Percentiles rank a stretch among this genome's conserved stretches.
Evolutionary conservation across 2,797 vertebrate genomes (phyloP).

Genomic region (Nyctalus aviator): DNA sequence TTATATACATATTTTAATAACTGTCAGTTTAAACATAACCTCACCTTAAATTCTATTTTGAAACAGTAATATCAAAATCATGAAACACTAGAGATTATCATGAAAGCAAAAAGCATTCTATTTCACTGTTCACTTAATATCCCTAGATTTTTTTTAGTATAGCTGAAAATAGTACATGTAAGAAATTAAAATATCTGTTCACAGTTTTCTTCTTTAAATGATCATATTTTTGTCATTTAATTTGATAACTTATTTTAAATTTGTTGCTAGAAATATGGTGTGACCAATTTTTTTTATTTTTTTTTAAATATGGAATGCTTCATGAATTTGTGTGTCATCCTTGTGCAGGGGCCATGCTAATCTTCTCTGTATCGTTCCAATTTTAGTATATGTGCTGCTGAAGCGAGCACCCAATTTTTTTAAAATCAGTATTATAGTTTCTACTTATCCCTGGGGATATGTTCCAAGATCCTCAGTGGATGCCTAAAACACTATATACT

Average conservation of each 20-base stretch:
- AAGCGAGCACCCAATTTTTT: no score
- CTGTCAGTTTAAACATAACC: neutral
- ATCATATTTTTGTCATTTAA: neutral
- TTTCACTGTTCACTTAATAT: neutral
- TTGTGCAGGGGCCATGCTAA: no score
- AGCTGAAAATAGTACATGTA: neutral
- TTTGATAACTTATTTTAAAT: neutral
- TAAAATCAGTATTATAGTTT: neutral
- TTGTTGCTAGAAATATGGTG: neutral
- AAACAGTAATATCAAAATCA: neutral
- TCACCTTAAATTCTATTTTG: constrained; percentile 5
- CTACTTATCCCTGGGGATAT: neutral
- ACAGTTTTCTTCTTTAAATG: neutral
- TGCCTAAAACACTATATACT: no score
- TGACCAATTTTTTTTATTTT: neutral
- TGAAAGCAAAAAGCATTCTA: neutral
- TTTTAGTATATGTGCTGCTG: no score
- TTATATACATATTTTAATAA: constrained; percentile 29
- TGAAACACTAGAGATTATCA: neutral
- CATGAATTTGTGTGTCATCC: no score
- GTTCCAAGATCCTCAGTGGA: neutral
- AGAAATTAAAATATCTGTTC: constrained; percentile 28
- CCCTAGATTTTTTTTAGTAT: neutral
- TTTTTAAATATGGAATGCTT: neutral
- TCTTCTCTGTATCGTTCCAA: no score